Evolutionary conservation across 1,140 invertebrate genomes (phyloP).

Genomic region (Drosophila sucinea): DNA sequence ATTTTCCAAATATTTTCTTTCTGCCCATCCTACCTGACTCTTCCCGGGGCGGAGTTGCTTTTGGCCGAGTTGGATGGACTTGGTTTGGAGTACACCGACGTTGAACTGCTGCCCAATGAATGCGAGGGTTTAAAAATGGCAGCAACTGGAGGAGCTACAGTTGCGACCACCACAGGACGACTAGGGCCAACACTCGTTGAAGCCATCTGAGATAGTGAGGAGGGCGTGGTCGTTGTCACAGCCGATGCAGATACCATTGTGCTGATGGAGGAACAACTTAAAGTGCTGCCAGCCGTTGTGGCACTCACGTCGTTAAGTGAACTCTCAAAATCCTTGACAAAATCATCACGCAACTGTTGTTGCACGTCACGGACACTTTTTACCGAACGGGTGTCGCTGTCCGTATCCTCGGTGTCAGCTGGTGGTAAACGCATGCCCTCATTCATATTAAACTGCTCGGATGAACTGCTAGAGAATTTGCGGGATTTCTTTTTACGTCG

Average conservation of each 20-base stretch:
- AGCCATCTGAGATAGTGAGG: conserved; percentile 82
- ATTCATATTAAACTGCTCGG: conserved; percentile 72
- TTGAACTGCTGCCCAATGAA: conserved; percentile 83
- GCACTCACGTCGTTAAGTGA: conserved; percentile 69
- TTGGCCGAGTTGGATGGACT: conserved; percentile 82
- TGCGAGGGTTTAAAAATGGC: conserved; percentile 82
- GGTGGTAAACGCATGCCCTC: conserved; percentile 62
- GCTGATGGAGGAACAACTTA: conserved; percentile 69
- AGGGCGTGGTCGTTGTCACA: conserved; percentile 73
- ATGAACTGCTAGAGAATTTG: conserved; percentile 84
- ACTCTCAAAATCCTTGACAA: conserved; percentile 77
- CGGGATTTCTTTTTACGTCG: conserved; percentile 90
- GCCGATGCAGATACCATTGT: conserved; percentile 70
- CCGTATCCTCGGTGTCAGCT: conserved; percentile 71
- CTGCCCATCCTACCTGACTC: conserved; percentile 58
- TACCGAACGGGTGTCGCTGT: conserved; percentile 79
- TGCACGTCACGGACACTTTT: conserved; percentile 79
- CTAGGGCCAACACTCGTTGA: conserved; percentile 84
- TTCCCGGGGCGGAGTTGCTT: conserved; percentile 82
- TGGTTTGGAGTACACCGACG: conserved; percentile 80
- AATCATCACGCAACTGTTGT: conserved; percentile 70
- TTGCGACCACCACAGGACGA: conserved; percentile 90
- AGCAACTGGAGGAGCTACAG: conserved; percentile 84
- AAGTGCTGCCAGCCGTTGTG: conserved; percentile 51
- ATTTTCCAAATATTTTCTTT: too few species aligned